These are phyloP conservation scores for Holacanthella duospinosa DNA, from an alignment of 2,888 invertebrate genomes.

Conservation along the genomic window DNA sequence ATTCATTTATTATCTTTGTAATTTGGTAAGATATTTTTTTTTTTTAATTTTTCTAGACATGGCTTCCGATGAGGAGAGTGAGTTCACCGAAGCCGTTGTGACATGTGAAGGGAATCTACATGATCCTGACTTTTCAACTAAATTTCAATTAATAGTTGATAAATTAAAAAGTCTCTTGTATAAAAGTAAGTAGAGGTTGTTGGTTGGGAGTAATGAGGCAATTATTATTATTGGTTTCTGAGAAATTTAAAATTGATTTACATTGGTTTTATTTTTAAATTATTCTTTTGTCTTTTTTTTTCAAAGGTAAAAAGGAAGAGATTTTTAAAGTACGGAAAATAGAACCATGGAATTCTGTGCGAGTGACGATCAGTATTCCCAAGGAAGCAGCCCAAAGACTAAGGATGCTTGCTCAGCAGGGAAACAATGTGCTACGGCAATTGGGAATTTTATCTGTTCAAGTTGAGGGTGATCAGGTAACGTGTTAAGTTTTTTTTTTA, in stretches of 20 bases:
- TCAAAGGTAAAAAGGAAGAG: slow-evolving; percentile 20
- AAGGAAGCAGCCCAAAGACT: slow-evolving; percentile 86
- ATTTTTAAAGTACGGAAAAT: slow-evolving; percentile 61
- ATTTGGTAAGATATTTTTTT: too few species aligned
- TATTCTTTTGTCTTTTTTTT: slow-evolving; percentile 3
- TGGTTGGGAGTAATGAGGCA: too few species aligned
- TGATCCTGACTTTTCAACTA: slow-evolving; percentile 74
- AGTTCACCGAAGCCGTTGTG: slow-evolving; percentile 64
- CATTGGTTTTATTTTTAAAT: background rate
- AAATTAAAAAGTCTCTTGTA: slow-evolving; percentile 67
- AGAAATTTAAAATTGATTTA: background rate
- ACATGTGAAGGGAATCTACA: slow-evolving; percentile 84
- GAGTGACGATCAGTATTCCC: slow-evolving; percentile 94
- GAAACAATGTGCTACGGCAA: slow-evolving; percentile 75
- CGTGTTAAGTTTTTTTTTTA: background rate
- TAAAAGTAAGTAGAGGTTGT: slow-evolving; percentile 47
- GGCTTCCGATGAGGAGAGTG: slow-evolving; percentile 77
- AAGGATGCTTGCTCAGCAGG: slow-evolving; percentile 81
- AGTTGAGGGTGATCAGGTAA: slow-evolving; percentile 50
- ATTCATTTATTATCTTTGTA: too few species aligned
- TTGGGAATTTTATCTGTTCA: slow-evolving; percentile 92
- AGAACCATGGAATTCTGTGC: slow-evolving; percentile 97
- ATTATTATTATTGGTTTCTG: background rate
- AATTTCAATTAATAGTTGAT: slow-evolving; percentile 64
- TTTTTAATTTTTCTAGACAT: slow-evolving; percentile 46